Evolutionary conservation across 2,888 invertebrate genomes (phyloP), one percentile per base, ranked within the genome.

Genomic region (Graphium colonna): DNA sequence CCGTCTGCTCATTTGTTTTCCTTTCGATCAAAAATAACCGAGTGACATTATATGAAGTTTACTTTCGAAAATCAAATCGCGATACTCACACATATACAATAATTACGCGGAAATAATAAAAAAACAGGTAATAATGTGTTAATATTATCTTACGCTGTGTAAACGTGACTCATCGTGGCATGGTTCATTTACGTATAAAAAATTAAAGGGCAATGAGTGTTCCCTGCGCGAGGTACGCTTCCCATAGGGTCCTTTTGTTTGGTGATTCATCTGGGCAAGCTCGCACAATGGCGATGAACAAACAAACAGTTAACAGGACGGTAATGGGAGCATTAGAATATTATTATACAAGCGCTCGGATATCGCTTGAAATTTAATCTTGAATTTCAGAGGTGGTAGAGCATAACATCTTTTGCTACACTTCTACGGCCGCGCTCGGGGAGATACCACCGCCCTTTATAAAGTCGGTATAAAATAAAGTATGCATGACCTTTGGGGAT

Each of bases 161-260:
- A 36, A 36, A 36, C 7, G 13, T 39, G 13, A 51, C 17, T 44
- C 38, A 39, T 13, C 4, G 26, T 10, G 16, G 12, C 43, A 51
- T 21, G 16, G 45, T 26, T n/a, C 10, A 10, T 9, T 17, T 38
- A 38, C 0, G 28, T 7, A 5, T 38, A 31, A 36, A 44, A 28
- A 31, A 48, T 26, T n/a, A 36, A 53, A 43, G 43, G 43, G 28
- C 39, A 43, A 13, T n/a, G 17, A 43, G 42, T 39, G 8, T 42
- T 26, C 33, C 46, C 38, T 38, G 36, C 16, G 33, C 17, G 28
- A 16, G n/a, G 10, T 10, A 33, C 47, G 36, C 52, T 53, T 48
- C 52, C 47, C 43, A 48, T 17, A 47, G 47, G 52, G 42, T 15
- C 31, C 31, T 39, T 53, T 48, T 53, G 52, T 53, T 18, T 36